A percentile compares a stretch with the other conserved stretches of the same genome.
phyloP scores from a whole-genome alignment of 2,113 vertebrate species.

The Meles meles region DNA sequence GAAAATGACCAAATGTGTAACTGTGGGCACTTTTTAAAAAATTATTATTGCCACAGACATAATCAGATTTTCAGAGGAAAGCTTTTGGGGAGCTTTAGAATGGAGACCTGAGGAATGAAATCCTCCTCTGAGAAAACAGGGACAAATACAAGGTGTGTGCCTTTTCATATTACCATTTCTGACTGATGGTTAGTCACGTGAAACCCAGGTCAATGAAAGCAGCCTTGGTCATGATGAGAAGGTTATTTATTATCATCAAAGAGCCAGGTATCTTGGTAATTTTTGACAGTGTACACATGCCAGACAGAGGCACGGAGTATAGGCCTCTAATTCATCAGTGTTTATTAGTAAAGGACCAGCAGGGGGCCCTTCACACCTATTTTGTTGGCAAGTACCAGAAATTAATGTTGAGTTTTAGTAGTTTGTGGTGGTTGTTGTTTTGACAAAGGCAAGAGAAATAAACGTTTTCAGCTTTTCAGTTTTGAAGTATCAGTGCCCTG shows the following conservation, averaged over 20 bases:
- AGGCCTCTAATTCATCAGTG: background rate
- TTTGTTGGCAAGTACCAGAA: background rate
- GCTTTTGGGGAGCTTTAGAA: background rate
- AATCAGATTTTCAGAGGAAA: conserved; percentile 1
- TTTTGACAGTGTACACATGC: background rate
- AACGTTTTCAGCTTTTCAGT: background rate
- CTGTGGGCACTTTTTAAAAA: background rate
- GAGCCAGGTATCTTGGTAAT: background rate
- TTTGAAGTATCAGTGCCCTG: background rate
- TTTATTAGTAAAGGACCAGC: background rate
- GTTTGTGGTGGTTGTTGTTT: background rate
- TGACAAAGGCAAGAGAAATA: background rate
- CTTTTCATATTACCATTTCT: background rate
- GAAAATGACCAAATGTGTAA: background rate
- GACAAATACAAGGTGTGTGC: background rate
- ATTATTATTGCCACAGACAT: background rate
- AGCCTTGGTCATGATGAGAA: background rate
- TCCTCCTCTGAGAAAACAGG: background rate
- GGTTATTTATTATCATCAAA: background rate
- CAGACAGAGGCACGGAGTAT: background rate
- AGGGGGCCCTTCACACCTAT: background rate
- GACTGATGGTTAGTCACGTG: background rate
- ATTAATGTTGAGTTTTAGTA: background rate
- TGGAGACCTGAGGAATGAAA: background rate
- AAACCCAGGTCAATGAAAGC: background rate